Conservation (phyloP, 2,797 vertebrate genomes). For the Mormyrops attenuatus region DNA sequence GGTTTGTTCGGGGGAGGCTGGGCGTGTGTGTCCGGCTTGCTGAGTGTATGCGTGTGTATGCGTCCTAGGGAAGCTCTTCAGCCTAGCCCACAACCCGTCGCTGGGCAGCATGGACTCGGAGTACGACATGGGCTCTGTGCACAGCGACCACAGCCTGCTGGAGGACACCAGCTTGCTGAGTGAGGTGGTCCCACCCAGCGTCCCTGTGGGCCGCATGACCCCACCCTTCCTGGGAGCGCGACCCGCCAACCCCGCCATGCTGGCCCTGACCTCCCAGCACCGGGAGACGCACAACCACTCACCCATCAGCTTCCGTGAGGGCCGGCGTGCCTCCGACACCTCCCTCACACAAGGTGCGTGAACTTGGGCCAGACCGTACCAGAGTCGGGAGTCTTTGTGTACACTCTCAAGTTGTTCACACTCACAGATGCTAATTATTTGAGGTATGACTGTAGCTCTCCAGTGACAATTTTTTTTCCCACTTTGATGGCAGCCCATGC, state of each 20-base stretch:
- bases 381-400: neutral
- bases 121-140: constrained; percentile 84
- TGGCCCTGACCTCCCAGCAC: constrained; percentile 74
- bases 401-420: constrained; percentile 24
- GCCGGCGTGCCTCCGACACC: constrained; percentile 89
- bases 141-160: constrained; percentile 78
- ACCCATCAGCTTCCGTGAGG: constrained; percentile 93
- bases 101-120: constrained; percentile 85
- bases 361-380: neutral
- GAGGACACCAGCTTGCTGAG: constrained; percentile 75
- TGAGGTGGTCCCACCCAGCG: constrained; percentile 69
- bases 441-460: constrained; percentile 13
- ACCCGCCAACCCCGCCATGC: constrained; percentile 85
- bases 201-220: constrained; percentile 57
- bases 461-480: constrained; percentile 57
- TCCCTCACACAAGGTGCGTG: constrained; percentile 90
- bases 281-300: constrained; percentile 91
- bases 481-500: constrained; percentile 46
- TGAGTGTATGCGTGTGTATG: neutral
- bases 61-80: constrained; percentile 77
- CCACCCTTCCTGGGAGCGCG: constrained; percentile 72
- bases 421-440: constrained; percentile 5
- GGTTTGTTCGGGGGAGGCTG: neutral
- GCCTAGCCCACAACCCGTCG: constrained; percentile 79
- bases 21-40: neutral